A percentile compares a stretch with the other conserved stretches of the same genome.
Conservation (phyloP, 2,113 vertebrate genomes). For the Gobio gobio region DNA sequence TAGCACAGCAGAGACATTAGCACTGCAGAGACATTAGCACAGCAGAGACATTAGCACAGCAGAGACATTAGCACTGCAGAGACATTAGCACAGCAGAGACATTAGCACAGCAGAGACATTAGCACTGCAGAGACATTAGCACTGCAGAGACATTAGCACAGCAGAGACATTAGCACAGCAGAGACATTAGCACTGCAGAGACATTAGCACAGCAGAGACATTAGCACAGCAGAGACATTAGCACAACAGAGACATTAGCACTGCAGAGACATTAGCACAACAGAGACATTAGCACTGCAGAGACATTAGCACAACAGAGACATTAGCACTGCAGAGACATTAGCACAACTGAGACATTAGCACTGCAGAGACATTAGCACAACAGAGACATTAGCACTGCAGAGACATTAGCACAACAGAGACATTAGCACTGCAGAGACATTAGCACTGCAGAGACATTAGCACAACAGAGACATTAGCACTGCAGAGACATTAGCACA, state of each 20-base stretch:
- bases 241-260: neutral
- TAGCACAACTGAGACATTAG: conserved; percentile 21
- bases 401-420: neutral
- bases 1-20: too few relatives aligned
- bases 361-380: neutral
- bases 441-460: too few relatives aligned
- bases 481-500: neutral
- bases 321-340: too few relatives aligned
- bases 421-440: too few relatives aligned
- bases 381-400: too few relatives aligned
- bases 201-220: neutral
- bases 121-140: too few relatives aligned
- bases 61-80: too few relatives aligned
- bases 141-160: neutral
- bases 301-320: neutral
- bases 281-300: too few relatives aligned
- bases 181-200: too few relatives aligned
- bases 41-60: neutral
- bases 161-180: too few relatives aligned
- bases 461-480: conserved; percentile 1
- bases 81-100: neutral
- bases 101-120: neutral
- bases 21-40: too few relatives aligned
- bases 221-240: conserved; percentile 1
- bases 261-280: neutral